These are phyloP conservation scores for Caenorhabditis drosophilae DNA, from an alignment of 2,888 invertebrate genomes.

Conservation along the genomic window DNA sequence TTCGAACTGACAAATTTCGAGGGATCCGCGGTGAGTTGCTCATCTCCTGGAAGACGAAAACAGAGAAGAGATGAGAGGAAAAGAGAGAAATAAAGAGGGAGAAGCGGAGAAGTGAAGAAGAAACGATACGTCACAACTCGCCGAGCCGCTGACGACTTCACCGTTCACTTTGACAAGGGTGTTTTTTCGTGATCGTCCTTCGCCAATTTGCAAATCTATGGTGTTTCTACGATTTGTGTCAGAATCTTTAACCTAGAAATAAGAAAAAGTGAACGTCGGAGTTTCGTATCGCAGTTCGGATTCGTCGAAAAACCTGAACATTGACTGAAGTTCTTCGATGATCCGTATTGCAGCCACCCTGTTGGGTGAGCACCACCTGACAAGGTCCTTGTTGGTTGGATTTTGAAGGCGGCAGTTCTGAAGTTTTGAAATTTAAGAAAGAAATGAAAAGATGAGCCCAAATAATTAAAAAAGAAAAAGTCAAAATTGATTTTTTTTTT, in stretches of 20 bases:
- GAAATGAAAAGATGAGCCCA: neutral
- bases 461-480: neutral
- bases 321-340: constrained; percentile 42
- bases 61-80: too few relatives aligned
- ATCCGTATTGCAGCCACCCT: constrained; percentile 32
- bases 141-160: constrained; percentile 40
- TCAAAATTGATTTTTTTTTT: neutral
- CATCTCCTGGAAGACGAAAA: constrained; percentile 34
- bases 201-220: constrained; percentile 47
- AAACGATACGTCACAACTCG: constrained; percentile 21
- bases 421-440: neutral
- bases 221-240: constrained; percentile 45
- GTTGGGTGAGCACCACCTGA: constrained; percentile 45
- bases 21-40: constrained; percentile 40
- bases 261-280: neutral
- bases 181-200: constrained; percentile 46
- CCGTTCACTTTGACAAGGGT: constrained; percentile 53
- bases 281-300: neutral
- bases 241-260: constrained; percentile 36
- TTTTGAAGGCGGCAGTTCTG: constrained; percentile 36
- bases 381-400: constrained; percentile 7
- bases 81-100: too few relatives aligned
- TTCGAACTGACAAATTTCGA: constrained; percentile 30
- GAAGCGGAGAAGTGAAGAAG: neutral
- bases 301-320: constrained; percentile 33